Conservation (phyloP, 2,888 invertebrate species). For the Caenorhabditis doughertyi region DNA sequence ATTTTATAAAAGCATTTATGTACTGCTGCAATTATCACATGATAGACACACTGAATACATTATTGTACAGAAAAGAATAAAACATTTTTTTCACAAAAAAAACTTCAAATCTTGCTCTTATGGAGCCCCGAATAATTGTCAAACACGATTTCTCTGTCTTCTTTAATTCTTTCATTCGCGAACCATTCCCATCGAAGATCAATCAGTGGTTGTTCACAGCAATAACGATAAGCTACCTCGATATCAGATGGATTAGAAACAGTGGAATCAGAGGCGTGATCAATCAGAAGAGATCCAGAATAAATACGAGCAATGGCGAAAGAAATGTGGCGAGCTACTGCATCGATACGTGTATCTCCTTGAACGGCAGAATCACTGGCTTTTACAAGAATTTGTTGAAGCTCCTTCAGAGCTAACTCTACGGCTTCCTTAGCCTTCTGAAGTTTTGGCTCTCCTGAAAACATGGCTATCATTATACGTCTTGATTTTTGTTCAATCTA, state of each 20-base stretch:
- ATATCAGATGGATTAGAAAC: conserved; percentile 69
- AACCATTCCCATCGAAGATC: conserved; percentile 70
- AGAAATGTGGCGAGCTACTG: conserved; percentile 85
- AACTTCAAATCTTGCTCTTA: conserved; percentile 51
- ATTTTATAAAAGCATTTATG: conserved; percentile 12
- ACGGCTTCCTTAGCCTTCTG: conserved; percentile 59
- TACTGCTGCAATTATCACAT: conserved; percentile 1
- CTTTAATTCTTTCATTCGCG: conserved; percentile 55
- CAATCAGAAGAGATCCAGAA: conserved; percentile 83
- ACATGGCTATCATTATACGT: background rate
- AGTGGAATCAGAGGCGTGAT: conserved; percentile 81
- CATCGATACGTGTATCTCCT: conserved; percentile 77
- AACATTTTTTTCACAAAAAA: background rate
- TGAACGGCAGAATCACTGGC: conserved; percentile 54
- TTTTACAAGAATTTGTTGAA: conserved; percentile 64
- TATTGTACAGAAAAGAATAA: conserved; percentile 32
- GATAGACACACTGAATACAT: background rate
- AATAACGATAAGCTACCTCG: conserved; percentile 73
- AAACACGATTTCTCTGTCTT: conserved; percentile 74
- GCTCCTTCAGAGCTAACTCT: conserved; percentile 57
- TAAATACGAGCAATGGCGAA: conserved; percentile 84
- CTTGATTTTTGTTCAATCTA: conserved; percentile 9
- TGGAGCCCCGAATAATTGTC: conserved; percentile 66
- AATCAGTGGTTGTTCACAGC: conserved; percentile 71
- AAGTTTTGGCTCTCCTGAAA: conserved; percentile 41